phyloP scores from a whole-genome alignment of 2,888 invertebrate species.

The Cerceris rybyensis region DNA sequence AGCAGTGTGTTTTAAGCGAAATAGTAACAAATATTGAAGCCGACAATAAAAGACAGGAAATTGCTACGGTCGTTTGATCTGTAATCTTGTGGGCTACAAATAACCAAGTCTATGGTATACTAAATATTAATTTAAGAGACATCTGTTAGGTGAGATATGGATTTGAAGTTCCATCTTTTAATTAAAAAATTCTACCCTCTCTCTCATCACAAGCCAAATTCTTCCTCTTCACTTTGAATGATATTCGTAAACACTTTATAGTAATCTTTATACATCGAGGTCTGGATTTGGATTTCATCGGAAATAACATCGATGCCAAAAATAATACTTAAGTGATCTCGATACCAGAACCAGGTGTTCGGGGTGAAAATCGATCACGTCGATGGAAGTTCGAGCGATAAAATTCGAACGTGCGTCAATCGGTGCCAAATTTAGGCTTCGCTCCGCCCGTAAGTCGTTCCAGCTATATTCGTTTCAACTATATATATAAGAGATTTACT shows the following conservation, averaged over 20 bases:
- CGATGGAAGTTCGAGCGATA: constrained; percentile 39
- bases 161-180: no score
- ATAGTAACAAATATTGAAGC: no score
- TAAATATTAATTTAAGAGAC: no score
- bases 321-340: constrained; percentile 19
- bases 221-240: not conserved
- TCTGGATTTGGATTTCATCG: not conserved
- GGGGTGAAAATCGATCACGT: constrained; percentile 61
- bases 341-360: constrained; percentile 54
- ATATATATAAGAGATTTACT: constrained; percentile 50
- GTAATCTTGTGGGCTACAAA: no score
- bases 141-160: no score
- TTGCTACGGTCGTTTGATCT: no score
- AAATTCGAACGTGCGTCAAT: constrained; percentile 65
- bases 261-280: not conserved
- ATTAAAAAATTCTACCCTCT: no score
- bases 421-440: constrained; percentile 63
- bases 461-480: constrained; percentile 58
- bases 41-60: no score
- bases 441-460: constrained; percentile 49
- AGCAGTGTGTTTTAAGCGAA: no score
- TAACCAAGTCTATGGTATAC: no score
- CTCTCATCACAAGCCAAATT: no score
- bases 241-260: not conserved
- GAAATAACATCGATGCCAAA: constrained; percentile 3